Base-by-base conservation (phyloP, 1,140 invertebrate species). In the Meloidogyne hapla region DNA sequence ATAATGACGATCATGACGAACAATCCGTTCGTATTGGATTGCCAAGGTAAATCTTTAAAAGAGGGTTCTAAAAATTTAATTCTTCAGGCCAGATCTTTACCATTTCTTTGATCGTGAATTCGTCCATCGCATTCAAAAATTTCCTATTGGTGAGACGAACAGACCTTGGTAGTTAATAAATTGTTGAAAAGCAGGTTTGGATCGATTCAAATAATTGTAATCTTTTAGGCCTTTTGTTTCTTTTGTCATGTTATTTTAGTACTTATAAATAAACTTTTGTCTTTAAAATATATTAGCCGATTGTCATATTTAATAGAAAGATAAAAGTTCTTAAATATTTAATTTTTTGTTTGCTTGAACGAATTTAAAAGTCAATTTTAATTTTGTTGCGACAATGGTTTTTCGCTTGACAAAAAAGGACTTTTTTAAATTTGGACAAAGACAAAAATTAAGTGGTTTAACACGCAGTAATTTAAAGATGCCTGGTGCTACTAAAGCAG, bases 101-200 rank as follows among this genome's bases (percentile, higher is more conserved):
- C 18, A 56, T n/a, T 56, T 56, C n/a, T 56, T 56, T 56, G 48
- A 56, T 56, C 48, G 48, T n/a, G 48, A 56, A 56, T 56, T 56
- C n/a, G 48, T 56, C n/a, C 48, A 56, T 56, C 48, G 48, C 18
- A 56, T 56, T 56, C 48, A 56, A 56, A 56, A 56, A n/a, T 56
- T 56, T 8, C 48, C 48, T n/a, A 56, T 56, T 56, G 48, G 48
- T 56, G 48, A 56, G n/a, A 56, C 48, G n/a, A 56, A 18, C 6
- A 56, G 48, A 56, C 48, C 48, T 56, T 56, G 48, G 48, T 56
- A 42, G 18, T 67, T 67, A 8, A 42, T 2, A n/a, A n/a, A n/a
- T 8, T 21, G 18, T 33, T 18, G 65, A 25, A 67, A 18, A 8
- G 23, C 18, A 67, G 13, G 13, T 33, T 67, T 33, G 21, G 28